A percentile compares a stretch with the other conserved stretches of the same genome.
Evolutionary conservation across 2,113 vertebrate genomes (phyloP).

Genomic region (human (Homo sapiens)): GRCh38 chr5:126822501-126823000

Average conservation of each 20-base stretch:
- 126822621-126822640: slow-evolving; percentile 2
- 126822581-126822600: not conserved
- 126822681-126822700: not conserved
- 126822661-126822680: not conserved
- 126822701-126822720: not conserved
- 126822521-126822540: not conserved
- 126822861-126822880: slow-evolving; percentile 93
- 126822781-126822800: slow-evolving; percentile 95
- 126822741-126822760: not conserved
- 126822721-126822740: not conserved
- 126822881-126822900: slow-evolving; percentile 87
- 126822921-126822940: not conserved
- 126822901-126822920: not conserved
- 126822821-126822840: slow-evolving; percentile 87
- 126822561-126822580: slow-evolving; percentile 14
- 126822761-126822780: slow-evolving; percentile 77
- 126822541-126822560: not conserved
- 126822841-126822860: slow-evolving; percentile 94
- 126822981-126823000: not conserved
- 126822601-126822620: not conserved
- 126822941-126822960: not conserved
- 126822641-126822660: slow-evolving; percentile 1
- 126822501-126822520: not conserved
- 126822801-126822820: slow-evolving; percentile 90
- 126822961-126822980: slow-evolving; percentile 44